Evolutionary conservation across 2,888 invertebrate species (phyloP).

Genomic region (Cataglyphis livida): DNA sequence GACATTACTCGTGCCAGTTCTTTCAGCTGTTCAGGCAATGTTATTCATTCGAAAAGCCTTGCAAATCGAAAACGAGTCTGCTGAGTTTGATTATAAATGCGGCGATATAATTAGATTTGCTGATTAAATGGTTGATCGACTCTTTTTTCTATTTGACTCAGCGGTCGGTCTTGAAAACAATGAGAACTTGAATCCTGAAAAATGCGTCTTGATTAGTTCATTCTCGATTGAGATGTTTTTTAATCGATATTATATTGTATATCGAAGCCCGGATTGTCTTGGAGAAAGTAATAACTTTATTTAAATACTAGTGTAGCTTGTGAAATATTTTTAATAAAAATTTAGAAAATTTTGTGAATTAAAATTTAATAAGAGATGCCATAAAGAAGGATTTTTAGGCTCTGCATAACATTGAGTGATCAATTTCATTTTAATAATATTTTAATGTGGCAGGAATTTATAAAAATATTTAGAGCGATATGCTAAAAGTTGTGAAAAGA

Average conservation of each 20-base stretch:
- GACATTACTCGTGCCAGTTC: neutral
- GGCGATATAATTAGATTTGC: constrained; percentile 40
- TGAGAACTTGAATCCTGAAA: neutral
- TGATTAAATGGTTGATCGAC: constrained; percentile 33
- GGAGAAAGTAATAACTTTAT: neutral
- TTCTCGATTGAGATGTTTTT: neutral
- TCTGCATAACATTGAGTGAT: neutral
- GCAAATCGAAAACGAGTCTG: constrained; percentile 28
- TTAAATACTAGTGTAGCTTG: neutral
- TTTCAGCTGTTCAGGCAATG: neutral
- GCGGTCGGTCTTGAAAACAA: constrained; percentile 5
- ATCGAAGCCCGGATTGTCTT: neutral
- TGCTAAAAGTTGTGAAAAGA: neutral
- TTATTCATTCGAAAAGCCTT: constrained; percentile 37
- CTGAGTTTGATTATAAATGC: constrained; percentile 8
- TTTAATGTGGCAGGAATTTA: neutral
- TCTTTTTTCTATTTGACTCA: constrained; percentile 18
- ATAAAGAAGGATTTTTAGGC: neutral
- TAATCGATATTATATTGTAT: neutral
- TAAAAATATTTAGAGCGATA: neutral
- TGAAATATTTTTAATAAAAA: constrained; percentile 1
- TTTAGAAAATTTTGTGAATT: constrained; percentile 7
- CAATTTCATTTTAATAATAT: neutral
- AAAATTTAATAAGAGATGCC: neutral
- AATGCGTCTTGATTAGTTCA: constrained; percentile 24